Evolutionary conservation across 2,797 vertebrate genomes (phyloP).

Genomic region (Etheostoma perlongum): DNA sequence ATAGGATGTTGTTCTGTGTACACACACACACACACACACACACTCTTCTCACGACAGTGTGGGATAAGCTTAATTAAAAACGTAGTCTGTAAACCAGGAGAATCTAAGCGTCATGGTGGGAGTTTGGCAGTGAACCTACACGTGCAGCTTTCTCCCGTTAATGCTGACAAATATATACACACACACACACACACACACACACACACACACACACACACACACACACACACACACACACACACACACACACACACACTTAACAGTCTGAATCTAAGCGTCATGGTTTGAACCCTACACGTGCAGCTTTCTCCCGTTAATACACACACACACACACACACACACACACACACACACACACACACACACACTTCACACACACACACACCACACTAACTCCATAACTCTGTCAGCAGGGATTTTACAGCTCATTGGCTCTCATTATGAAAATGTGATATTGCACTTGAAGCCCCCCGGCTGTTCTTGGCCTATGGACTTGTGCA

Average conservation of each 20-base stretch:
- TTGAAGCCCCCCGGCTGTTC: conserved; percentile 66
- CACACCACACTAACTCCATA: conserved; percentile 44
- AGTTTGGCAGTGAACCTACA: conserved; percentile 17
- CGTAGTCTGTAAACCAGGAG: conserved; percentile 33
- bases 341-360: neutral
- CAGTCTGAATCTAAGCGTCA: conserved; percentile 30
- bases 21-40: neutral
- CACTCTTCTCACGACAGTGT: no score
- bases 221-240: no score
- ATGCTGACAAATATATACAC: conserved; percentile 46
- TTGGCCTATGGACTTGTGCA: conserved; percentile 69
- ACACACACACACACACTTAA: no score
- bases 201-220: no score
- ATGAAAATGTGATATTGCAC: conserved; percentile 81
- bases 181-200: conserved; percentile 18
- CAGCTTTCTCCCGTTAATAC: conserved; percentile 51
- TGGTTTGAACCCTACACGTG: conserved; percentile 21
- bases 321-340: no score
- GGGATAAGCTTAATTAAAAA: conserved; percentile 56
- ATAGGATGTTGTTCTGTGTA: no score
- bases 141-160: conserved; percentile 50
- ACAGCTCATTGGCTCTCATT: conserved; percentile 81
- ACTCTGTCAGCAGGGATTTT: conserved; percentile 78
- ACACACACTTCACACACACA: no score
- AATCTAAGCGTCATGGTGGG: conserved; percentile 30